Evolutionary conservation across 2,888 invertebrate genomes (phyloP).

Genomic region (Xanthia icteritia): DNA sequence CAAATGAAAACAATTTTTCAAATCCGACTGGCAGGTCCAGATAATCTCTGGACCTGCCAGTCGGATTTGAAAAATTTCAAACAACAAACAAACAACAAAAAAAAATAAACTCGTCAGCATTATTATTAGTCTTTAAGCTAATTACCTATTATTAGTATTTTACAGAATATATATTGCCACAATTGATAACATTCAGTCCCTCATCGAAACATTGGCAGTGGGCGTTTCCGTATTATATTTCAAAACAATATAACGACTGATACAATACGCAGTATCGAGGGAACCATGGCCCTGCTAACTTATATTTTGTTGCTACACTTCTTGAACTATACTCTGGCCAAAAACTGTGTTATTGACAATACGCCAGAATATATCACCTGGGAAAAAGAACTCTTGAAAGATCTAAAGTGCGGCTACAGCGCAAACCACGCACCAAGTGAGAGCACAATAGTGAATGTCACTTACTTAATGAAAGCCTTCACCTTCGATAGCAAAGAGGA

Average conservation of each 20-base stretch:
- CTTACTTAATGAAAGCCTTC: slow-evolving; percentile 69
- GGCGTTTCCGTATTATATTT: slow-evolving; percentile 26
- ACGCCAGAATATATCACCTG: slow-evolving; percentile 47
- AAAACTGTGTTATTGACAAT: slow-evolving; percentile 34
- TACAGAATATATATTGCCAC: no score
- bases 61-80: no score
- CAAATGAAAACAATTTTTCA: neutral
- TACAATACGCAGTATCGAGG: slow-evolving; percentile 33
- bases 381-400: slow-evolving; percentile 61
- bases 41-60: no score
- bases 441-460: slow-evolving; percentile 47
- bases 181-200: neutral
- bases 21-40: neutral
- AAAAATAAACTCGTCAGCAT: neutral
- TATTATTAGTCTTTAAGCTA: neutral
- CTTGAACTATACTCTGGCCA: neutral
- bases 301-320: slow-evolving; percentile 35
- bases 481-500: slow-evolving; percentile 65
- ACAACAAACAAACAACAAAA: no score
- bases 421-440: slow-evolving; percentile 15
- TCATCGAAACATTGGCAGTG: slow-evolving; percentile 20
- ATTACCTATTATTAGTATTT: no score
- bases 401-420: slow-evolving; percentile 31
- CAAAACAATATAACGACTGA: neutral
- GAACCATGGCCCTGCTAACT: slow-evolving; percentile 47